Conservation (phyloP, 2,113 vertebrate genomes). For the Cinclus cinclus region DNA sequence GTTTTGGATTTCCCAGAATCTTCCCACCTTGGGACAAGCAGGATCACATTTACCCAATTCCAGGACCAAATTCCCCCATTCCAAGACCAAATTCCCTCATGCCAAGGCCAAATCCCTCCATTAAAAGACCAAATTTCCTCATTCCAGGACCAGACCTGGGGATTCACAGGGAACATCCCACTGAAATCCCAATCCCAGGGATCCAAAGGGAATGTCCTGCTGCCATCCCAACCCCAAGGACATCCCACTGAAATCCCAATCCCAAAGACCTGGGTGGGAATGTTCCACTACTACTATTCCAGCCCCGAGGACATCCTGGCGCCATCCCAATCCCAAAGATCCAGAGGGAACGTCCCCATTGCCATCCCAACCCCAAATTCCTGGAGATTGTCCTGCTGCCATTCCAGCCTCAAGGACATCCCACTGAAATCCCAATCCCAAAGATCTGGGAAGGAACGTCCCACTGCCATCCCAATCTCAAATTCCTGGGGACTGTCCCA, state of each 20-base stretch:
- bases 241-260: neutral
- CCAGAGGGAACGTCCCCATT: too few species aligned
- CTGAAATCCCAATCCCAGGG: neutral
- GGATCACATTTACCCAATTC: neutral
- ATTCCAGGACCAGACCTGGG: neutral
- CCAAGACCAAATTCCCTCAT: accelerated
- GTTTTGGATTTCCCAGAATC: neutral
- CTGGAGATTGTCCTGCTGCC: neutral
- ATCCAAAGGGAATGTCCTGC: neutral
- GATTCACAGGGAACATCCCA: neutral
- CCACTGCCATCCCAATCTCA: neutral
- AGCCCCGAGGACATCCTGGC: too few species aligned
- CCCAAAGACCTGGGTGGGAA: neutral
- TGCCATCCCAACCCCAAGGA: neutral
- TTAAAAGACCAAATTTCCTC: too few species aligned
- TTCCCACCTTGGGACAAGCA: too few species aligned
- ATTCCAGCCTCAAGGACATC: neutral
- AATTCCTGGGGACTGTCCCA: neutral
- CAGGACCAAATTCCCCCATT: neutral
- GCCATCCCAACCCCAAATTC: too few species aligned
- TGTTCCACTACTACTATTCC: neutral
- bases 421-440: accelerated
- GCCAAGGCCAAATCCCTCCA: neutral
- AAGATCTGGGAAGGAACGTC: neutral
- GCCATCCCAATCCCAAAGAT: accelerated